These are phyloP conservation scores for Parochlus steinenii DNA, from an alignment of 2,888 invertebrate genomes.

Conservation along the genomic window DNA sequence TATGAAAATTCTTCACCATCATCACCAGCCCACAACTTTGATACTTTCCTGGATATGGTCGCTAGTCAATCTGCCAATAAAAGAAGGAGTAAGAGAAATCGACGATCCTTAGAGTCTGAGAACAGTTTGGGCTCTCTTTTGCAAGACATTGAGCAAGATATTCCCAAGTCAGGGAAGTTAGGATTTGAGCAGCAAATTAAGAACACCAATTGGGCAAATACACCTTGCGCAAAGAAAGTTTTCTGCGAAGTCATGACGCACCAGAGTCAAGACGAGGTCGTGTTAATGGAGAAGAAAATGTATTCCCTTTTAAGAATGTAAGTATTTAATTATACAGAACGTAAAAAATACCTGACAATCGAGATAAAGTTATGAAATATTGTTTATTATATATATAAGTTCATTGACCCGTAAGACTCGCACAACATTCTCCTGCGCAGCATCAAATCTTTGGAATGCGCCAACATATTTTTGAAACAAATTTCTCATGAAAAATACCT, in stretches of 20 bases:
- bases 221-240: constrained; percentile 58
- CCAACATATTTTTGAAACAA: not conserved
- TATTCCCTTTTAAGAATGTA: constrained; percentile 52
- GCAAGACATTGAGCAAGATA: constrained; percentile 19
- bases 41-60: too few relatives aligned
- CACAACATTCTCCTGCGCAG: constrained; percentile 10
- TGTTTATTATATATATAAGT: constrained; percentile 14
- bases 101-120: constrained; percentile 28
- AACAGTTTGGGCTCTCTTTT: constrained; percentile 25
- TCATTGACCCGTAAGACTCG: constrained; percentile 10
- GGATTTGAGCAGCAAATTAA: constrained; percentile 28
- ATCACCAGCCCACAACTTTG: too few relatives aligned
- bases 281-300: constrained; percentile 69
- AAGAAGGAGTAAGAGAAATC: not conserved
- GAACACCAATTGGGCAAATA: constrained; percentile 51
- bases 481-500: too few relatives aligned
- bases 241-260: constrained; percentile 60
- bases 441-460: not conserved
- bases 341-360: too few relatives aligned
- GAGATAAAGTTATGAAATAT: constrained; percentile 14
- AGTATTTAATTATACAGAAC: constrained; percentile 37
- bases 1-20: too few relatives aligned
- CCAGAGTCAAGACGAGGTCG: constrained; percentile 49
- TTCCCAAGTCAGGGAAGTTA: constrained; percentile 12
- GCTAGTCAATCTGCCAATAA: too few relatives aligned